Evolutionary conservation across 2,888 invertebrate genomes (phyloP).

Genomic region (Cecidostiba fungosa): DNA sequence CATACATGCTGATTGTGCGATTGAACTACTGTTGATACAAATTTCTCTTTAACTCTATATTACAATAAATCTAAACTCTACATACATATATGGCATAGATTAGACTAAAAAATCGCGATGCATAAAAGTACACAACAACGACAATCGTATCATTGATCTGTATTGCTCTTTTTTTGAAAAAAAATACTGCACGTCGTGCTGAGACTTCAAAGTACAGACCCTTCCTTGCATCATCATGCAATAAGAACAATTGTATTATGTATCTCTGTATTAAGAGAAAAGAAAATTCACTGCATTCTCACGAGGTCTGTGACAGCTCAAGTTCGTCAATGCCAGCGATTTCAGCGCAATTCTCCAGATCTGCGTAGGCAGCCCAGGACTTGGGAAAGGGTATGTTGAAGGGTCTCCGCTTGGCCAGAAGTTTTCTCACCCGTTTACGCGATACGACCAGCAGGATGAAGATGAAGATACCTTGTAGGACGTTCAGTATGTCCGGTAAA

Average conservation of each 20-base stretch:
- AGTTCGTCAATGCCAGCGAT: conserved; percentile 72
- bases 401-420: conserved; percentile 74
- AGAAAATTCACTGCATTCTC: not conserved
- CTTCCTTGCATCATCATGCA: not conserved
- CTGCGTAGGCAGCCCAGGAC: conserved; percentile 77
- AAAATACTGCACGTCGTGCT: not conserved
- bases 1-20: too few relatives aligned
- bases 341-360: conserved; percentile 74
- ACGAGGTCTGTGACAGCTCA: conserved; percentile 72
- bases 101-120: too few relatives aligned
- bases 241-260: too few relatives aligned
- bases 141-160: too few relatives aligned
- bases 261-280: not conserved
- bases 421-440: conserved; percentile 81
- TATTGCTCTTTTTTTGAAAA: not conserved
- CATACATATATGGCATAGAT: too few relatives aligned
- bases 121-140: too few relatives aligned
- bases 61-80: too few relatives aligned
- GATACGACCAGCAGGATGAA: conserved; percentile 79
- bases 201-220: not conserved
- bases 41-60: too few relatives aligned
- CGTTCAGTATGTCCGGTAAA: conserved; percentile 78
- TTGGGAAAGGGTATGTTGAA: conserved; percentile 77
- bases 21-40: too few relatives aligned
- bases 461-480: conserved; percentile 80